Conservation (phyloP, 2,113 vertebrate genomes). For the Equus przewalskii region DNA sequence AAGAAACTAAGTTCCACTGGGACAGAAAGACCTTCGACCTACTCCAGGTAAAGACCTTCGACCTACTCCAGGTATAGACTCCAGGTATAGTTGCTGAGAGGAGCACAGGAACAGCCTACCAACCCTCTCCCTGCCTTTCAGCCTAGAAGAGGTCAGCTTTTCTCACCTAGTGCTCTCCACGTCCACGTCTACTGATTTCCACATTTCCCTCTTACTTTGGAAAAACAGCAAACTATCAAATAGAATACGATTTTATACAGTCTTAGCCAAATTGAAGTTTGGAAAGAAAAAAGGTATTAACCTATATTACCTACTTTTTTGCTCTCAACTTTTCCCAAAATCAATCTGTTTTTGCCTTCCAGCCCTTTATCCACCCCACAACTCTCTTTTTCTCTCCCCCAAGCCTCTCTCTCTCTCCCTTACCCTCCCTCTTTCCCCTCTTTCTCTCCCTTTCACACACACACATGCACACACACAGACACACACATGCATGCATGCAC, state of each 20-base stretch:
- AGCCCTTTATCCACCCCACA: not conserved
- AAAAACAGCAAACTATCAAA: constrained; percentile 35
- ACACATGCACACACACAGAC: not conserved
- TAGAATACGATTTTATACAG: not conserved
- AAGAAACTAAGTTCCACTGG: constrained; percentile 49
- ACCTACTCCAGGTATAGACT: not conserved
- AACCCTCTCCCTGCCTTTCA: not conserved
- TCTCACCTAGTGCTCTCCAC: constrained; percentile 22
- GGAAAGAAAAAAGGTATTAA: constrained; percentile 36
- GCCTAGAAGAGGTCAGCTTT: not conserved
- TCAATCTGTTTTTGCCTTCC: not conserved
- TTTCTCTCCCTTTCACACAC: not conserved
- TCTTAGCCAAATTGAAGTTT: constrained; percentile 63
- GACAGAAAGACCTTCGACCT: constrained; percentile 61
- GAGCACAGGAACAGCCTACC: constrained; percentile 66
- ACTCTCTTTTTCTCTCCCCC: constrained; percentile 77
- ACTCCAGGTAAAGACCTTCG: not conserved
- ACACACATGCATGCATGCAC: constrained; percentile 74
- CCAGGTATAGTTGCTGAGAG: constrained; percentile 58
- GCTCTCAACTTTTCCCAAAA: not conserved
- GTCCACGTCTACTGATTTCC: constrained; percentile 16
- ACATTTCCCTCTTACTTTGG: not conserved
- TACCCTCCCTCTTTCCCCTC: constrained; percentile 78
- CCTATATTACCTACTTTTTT: not conserved
- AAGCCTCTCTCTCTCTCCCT: constrained; percentile 15